Evolutionary conservation across 1,140 invertebrate species (phyloP).

Genomic region (Drosophila yakuba): DNA sequence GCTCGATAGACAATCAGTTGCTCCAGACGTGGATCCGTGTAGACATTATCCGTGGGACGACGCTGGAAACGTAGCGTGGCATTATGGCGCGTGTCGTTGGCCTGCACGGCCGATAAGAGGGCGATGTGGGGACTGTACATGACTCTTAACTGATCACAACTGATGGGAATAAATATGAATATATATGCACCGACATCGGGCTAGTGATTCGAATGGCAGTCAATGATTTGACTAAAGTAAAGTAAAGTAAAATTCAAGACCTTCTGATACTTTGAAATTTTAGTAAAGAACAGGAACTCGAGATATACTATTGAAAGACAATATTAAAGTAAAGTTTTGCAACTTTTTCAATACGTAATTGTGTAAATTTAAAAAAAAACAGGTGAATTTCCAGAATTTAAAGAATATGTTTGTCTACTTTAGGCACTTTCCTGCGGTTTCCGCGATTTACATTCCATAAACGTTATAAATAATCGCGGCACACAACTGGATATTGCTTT

Average conservation of each 20-base stretch:
- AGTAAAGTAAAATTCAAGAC: background rate
- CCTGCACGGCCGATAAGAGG: slow-evolving; percentile 23
- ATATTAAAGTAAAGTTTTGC: too few species aligned
- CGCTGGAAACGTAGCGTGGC: slow-evolving; percentile 22
- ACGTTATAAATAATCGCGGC: slow-evolving; percentile 1
- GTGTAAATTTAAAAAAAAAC: background rate
- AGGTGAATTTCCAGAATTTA: slow-evolving; percentile 5
- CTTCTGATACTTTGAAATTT: background rate
- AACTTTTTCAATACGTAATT: background rate
- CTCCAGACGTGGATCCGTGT: slow-evolving; percentile 48
- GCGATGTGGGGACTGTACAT: slow-evolving; percentile 40
- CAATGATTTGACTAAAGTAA: background rate
- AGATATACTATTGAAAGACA: too few species aligned
- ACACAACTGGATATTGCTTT: background rate
- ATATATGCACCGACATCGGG: background rate
- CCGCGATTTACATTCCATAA: background rate
- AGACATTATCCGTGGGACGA: slow-evolving; percentile 1
- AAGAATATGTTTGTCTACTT: background rate
- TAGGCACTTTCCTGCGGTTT: background rate
- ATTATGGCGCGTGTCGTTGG: background rate
- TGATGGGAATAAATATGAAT: background rate
- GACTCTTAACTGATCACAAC: background rate
- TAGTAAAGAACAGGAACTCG: too few species aligned
- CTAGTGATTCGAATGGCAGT: background rate
- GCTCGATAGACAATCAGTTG: slow-evolving; percentile 57